Evolutionary conservation across 2,797 vertebrate species (phyloP), one percentile per base, ranked within the genome.

Genomic region (Danio aesculapii): DNA sequence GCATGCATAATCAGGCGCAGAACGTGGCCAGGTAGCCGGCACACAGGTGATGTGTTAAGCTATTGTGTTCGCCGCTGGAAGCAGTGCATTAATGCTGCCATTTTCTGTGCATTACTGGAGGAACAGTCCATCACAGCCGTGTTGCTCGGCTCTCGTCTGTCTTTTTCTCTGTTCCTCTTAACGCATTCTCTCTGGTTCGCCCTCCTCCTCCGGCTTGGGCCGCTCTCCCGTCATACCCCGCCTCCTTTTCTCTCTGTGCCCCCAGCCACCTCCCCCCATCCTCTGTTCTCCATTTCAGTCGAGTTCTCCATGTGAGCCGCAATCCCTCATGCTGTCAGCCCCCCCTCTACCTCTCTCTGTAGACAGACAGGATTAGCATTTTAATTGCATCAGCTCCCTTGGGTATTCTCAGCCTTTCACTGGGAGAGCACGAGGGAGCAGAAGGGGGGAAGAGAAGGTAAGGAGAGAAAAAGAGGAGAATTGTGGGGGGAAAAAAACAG

Each of bases 331-430:
- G 93, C 94, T 95, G 94, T 95, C 94, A 95, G 94, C 92, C 93
- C 92, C 92, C 92, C 92, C 82, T 81, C 87, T 91, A 77, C 90
- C 92, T 91, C 93, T 93, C 93, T 93, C 94, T 93, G 93, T 95
- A 94, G 94, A 95, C 94, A 94, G 93, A 95, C 94, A 94, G 94
- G 94, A 95, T 95, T 95, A 95, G 94, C 94, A 95, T 95, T 95
- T 95, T 95, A 95, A 95, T 95, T 95, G 93, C 94, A 95, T 94
- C 94, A 95, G 94, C 94, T 95, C 94, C 93, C 94, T 94, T 93
- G 94, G 93, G 94, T 93, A 94, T 95, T 95, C 93, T 93, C 93
- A 93, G 94, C 93, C 92, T 94, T 94, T 94, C 94, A 94, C 93
- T 94, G 93, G 90, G 94, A 91, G 93, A 91, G 92, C 90, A 92